Evolutionary conservation across 2,113 vertebrate genomes (phyloP).

Genomic region (Percina caprodes): DNA sequence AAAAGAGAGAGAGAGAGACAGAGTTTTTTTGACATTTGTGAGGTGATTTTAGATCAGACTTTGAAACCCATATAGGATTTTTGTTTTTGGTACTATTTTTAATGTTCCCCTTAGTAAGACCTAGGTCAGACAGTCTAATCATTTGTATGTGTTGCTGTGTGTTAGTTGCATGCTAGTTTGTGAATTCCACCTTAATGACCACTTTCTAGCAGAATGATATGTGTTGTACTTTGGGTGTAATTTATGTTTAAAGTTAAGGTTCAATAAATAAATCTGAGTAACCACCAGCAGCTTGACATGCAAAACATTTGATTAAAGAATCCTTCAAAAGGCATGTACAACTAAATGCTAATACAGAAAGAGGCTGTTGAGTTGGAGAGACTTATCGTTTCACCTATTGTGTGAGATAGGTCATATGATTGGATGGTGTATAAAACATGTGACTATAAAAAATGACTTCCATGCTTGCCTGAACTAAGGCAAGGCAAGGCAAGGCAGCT

Average conservation of each 20-base stretch:
- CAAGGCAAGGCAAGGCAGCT: no score
- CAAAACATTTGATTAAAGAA: neutral
- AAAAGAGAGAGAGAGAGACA: neutral
- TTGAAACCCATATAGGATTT: constrained; percentile 29
- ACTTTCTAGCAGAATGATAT: neutral
- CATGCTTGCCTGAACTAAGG: neutral
- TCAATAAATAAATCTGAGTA: neutral
- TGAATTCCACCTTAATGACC: neutral
- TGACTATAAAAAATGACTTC: neutral
- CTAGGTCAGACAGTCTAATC: neutral
- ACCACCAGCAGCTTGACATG: neutral
- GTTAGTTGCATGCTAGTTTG: neutral
- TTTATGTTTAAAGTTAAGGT: neutral
- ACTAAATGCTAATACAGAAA: neutral
- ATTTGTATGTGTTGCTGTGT: neutral
- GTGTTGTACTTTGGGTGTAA: neutral
- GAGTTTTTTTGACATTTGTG: neutral
- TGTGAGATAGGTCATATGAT: neutral
- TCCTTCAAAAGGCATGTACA: neutral
- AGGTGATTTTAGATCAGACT: constrained; percentile 57
- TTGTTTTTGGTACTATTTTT: constrained; percentile 1
- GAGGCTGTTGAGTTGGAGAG: neutral
- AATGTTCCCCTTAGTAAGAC: neutral
- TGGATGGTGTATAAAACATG: neutral
- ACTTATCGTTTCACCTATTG: neutral